Evolutionary conservation across 2,888 invertebrate genomes (phyloP).

Genomic region (Caenorhabditis wallacei): DNA sequence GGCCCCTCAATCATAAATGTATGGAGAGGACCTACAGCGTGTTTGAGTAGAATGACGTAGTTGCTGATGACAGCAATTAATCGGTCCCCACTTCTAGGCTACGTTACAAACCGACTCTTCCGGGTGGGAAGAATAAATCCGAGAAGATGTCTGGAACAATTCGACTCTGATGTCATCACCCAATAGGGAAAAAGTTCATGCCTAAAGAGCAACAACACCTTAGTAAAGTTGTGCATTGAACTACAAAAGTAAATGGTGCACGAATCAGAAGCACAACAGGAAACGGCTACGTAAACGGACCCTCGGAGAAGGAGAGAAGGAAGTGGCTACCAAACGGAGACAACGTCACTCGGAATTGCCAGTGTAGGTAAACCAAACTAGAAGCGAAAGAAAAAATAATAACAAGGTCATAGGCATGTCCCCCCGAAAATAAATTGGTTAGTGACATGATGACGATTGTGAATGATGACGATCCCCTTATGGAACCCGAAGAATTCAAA

Average conservation of each 20-base stretch:
- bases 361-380: slow-evolving; percentile 31
- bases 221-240: slow-evolving; percentile 39
- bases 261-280: slow-evolving; percentile 47
- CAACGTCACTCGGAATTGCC: slow-evolving; percentile 32
- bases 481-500: neutral
- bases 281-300: slow-evolving; percentile 35
- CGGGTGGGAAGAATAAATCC: neutral
- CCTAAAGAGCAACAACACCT: neutral
- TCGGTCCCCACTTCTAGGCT: neutral
- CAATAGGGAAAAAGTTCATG: too few species aligned
- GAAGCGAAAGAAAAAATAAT: slow-evolving; percentile 1
- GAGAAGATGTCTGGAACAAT: too few species aligned
- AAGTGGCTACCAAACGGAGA: slow-evolving; percentile 16
- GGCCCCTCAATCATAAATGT: slow-evolving; percentile 54
- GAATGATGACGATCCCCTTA: neutral
- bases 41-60: slow-evolving; percentile 40
- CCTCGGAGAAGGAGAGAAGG: slow-evolving; percentile 5
- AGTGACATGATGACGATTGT: neutral
- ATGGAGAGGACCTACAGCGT: slow-evolving; percentile 20
- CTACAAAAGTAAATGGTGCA: slow-evolving; percentile 2
- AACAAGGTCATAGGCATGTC: too few species aligned
- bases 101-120: neutral
- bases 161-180: too few species aligned
- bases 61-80: slow-evolving; percentile 51
- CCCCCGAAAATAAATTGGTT: neutral